Conservation (phyloP, 2,797 vertebrate species). For the Sebastes goodei region DNA sequence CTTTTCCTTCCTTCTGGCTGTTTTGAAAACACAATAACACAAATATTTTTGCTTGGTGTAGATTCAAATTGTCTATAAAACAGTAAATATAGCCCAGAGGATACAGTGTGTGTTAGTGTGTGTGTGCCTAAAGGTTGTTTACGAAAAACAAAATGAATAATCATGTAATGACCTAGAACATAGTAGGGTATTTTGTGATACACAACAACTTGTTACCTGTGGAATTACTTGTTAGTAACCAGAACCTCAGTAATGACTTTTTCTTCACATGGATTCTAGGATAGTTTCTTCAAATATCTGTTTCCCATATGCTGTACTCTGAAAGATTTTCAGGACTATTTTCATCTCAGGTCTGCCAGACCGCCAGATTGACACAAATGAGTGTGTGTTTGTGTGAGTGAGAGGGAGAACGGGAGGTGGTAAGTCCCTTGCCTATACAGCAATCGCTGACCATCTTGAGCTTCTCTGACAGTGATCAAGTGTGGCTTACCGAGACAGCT, state of each 20-base stretch:
- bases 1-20: background rate
- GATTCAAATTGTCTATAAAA: background rate
- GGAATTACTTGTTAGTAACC: background rate
- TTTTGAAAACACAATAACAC: background rate
- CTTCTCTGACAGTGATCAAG: slow-evolving; percentile 84
- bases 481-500: slow-evolving; percentile 78
- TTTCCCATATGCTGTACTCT: slow-evolving; percentile 3
- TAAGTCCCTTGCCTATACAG: slow-evolving; percentile 57
- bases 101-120: background rate
- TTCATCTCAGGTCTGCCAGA: slow-evolving; percentile 42
- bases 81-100: background rate
- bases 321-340: slow-evolving; percentile 32
- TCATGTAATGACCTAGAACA: background rate
- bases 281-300: slow-evolving; percentile 1
- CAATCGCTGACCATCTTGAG: slow-evolving; percentile 77
- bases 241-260: background rate
- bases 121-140: background rate
- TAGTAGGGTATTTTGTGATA: background rate
- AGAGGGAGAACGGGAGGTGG: slow-evolving; percentile 22
- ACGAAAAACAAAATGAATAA: background rate
- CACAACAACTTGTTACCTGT: background rate
- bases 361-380: slow-evolving; percentile 58
- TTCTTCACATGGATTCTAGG: background rate
- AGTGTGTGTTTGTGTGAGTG: slow-evolving; percentile 38
- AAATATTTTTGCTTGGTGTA: background rate